Percentiles rank a stretch among this genome's conserved stretches.
Conservation (phyloP, 2,797 vertebrate species). For the Macropodus opercularis region DNA sequence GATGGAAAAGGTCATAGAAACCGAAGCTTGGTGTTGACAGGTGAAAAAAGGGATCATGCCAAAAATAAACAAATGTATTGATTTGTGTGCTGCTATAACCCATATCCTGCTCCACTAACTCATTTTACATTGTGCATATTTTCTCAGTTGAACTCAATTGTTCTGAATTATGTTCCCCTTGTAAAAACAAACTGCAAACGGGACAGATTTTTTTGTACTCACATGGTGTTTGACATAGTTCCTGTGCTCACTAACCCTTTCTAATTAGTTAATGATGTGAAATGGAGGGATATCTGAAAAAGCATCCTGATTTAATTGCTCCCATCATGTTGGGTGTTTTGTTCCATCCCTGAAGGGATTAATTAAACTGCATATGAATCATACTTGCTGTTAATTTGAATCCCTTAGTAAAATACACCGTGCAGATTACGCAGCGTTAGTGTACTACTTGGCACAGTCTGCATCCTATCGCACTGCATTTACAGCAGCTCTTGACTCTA, state of each 20-base stretch:
- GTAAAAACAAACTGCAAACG: neutral
- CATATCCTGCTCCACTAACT: conserved; percentile 33
- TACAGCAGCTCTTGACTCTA: conserved; percentile 27
- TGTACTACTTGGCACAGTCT: conserved; percentile 27
- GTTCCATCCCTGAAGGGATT: conserved; percentile 68
- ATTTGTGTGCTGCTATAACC: conserved; percentile 60
- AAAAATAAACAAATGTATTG: conserved; percentile 69
- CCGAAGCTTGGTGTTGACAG: conserved; percentile 32
- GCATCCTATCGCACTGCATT: conserved; percentile 17
- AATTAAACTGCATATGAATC: conserved; percentile 62
- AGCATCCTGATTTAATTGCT: conserved; percentile 71
- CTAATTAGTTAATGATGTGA: conserved; percentile 73
- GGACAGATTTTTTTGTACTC: conserved; percentile 66
- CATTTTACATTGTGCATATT: conserved; percentile 28
- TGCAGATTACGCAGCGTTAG: conserved; percentile 44
- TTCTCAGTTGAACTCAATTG: conserved; percentile 38
- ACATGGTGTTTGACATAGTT: conserved; percentile 75
- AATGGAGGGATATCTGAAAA: conserved; percentile 54
- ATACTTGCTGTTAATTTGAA: conserved; percentile 51
- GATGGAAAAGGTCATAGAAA: conserved; percentile 68
- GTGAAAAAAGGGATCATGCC: conserved; percentile 50
- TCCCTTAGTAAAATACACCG: conserved; percentile 70
- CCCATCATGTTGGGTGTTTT: conserved; percentile 68
- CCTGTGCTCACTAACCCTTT: conserved; percentile 72
- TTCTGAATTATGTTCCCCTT: conserved; percentile 47